These are phyloP conservation scores for Idris sp. DNA, from an alignment of 1,140 invertebrate species.

Conservation along the genomic window DNA sequence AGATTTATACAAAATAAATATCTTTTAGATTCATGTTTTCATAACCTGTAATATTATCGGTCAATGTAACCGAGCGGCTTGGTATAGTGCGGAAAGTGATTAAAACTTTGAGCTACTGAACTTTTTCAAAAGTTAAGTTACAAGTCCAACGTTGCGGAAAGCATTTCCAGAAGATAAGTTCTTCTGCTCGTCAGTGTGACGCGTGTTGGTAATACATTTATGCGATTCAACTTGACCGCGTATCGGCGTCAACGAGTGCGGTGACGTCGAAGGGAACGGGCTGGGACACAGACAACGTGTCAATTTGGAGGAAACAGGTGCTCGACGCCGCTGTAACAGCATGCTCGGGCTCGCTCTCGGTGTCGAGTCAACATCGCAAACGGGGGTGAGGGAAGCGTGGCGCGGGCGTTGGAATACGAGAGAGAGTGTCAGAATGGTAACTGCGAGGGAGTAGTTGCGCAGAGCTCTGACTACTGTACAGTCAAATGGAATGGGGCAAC, in stretches of 20 bases:
- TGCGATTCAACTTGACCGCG: conserved; percentile 47
- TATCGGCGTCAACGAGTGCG: conserved; percentile 14
- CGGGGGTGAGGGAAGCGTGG: conserved; percentile 41
- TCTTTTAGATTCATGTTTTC: too few species aligned
- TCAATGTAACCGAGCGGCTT: too few species aligned
- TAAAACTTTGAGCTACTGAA: too few species aligned
- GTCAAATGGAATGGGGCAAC: conserved; percentile 62
- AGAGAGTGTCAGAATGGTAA: conserved; percentile 48
- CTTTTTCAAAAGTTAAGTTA: too few species aligned
- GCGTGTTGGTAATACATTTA: conserved; percentile 37
- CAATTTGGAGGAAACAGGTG: conserved; percentile 67
- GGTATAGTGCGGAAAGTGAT: too few species aligned
- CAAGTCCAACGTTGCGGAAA: too few species aligned
- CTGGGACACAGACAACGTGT: conserved; percentile 68
- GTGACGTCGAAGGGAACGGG: conserved; percentile 9
- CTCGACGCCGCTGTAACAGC: conserved; percentile 74
- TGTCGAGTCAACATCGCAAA: conserved; percentile 32
- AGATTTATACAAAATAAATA: too few species aligned
- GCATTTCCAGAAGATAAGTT: too few species aligned
- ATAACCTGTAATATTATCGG: too few species aligned
- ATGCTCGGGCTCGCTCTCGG: conserved; percentile 68
- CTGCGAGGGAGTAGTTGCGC: conserved; percentile 41
- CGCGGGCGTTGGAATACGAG: conserved; percentile 30
- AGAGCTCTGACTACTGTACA: conserved; percentile 49
- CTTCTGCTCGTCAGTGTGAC: conserved; percentile 5